These are phyloP conservation scores for Acronicta psi DNA, from an alignment of 2,888 invertebrate genomes.

Conservation along the genomic window DNA sequence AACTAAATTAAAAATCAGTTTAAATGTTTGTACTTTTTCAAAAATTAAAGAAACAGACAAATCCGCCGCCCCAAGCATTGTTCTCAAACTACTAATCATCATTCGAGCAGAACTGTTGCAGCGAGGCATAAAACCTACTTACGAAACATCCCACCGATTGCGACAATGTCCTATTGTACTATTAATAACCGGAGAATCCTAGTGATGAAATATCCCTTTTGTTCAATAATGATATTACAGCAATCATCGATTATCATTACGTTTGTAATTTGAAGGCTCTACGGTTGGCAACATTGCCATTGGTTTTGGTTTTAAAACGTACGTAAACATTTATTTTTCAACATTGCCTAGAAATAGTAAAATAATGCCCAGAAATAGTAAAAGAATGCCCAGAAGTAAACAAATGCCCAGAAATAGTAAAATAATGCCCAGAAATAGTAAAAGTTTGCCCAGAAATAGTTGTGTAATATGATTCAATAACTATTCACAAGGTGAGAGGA, in stretches of 20 bases:
- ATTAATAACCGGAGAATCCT: slow-evolving; percentile 27
- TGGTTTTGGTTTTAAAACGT: too few relatives aligned
- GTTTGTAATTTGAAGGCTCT: slow-evolving; percentile 4
- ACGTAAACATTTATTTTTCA: too few relatives aligned
- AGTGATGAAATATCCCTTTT: slow-evolving; percentile 36
- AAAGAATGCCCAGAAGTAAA: too few relatives aligned
- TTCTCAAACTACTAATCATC: neutral
- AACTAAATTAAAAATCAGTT: too few relatives aligned
- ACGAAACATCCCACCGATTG: slow-evolving; percentile 38
- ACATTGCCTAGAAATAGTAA: too few relatives aligned
- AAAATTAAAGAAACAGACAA: neutral
- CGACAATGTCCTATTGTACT: slow-evolving; percentile 20
- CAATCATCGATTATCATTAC: slow-evolving; percentile 1
- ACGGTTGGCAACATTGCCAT: neutral
- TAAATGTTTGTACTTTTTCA: too few relatives aligned
- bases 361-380: too few relatives aligned
- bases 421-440: too few relatives aligned
- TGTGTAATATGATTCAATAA: too few relatives aligned
- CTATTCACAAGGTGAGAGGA: too few relatives aligned
- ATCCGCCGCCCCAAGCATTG: neutral
- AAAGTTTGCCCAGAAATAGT: too few relatives aligned
- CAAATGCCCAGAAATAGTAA: too few relatives aligned
- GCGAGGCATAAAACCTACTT: slow-evolving; percentile 19
- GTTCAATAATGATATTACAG: slow-evolving; percentile 18
- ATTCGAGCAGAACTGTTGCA: neutral